These are phyloP conservation scores for Philotrypesis tridentata DNA, from an alignment of 1,140 invertebrate genomes.

Conservation along the genomic window DNA sequence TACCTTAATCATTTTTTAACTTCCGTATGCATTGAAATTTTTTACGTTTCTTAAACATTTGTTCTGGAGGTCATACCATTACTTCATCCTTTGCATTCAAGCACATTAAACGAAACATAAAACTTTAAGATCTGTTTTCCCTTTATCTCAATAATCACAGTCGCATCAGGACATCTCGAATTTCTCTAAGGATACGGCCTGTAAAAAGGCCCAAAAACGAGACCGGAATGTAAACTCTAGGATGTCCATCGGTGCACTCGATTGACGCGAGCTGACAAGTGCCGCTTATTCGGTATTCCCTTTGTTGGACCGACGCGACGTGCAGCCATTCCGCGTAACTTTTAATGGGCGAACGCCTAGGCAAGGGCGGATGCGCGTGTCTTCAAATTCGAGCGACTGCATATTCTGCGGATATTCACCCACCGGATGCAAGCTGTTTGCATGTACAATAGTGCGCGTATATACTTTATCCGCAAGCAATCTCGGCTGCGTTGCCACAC, in stretches of 20 bases:
- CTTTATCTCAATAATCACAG: no score
- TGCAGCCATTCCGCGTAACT: background rate
- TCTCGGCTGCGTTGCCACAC: background rate
- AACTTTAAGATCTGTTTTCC: no score
- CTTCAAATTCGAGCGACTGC: constrained; percentile 52
- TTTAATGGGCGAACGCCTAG: background rate
- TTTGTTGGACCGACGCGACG: constrained; percentile 2
- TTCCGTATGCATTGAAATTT: no score
- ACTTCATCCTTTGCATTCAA: no score
- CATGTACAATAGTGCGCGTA: no score
- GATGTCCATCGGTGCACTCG: background rate
- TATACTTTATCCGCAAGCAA: background rate
- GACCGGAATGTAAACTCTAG: background rate
- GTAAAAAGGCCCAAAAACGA: background rate
- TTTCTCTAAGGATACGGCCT: background rate
- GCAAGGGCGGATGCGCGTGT: constrained; percentile 30
- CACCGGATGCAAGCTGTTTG: background rate
- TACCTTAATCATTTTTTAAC: no score
- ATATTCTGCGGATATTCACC: constrained; percentile 47
- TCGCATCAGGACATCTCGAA: background rate
- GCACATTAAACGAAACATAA: no score
- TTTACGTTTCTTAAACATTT: no score
- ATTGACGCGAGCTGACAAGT: background rate
- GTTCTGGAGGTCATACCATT: no score
- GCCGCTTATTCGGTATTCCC: constrained; percentile 3